These are phyloP conservation scores for Lepus timidus DNA, from an alignment of 2,113 vertebrate genomes.

Conservation along the genomic window DNA sequence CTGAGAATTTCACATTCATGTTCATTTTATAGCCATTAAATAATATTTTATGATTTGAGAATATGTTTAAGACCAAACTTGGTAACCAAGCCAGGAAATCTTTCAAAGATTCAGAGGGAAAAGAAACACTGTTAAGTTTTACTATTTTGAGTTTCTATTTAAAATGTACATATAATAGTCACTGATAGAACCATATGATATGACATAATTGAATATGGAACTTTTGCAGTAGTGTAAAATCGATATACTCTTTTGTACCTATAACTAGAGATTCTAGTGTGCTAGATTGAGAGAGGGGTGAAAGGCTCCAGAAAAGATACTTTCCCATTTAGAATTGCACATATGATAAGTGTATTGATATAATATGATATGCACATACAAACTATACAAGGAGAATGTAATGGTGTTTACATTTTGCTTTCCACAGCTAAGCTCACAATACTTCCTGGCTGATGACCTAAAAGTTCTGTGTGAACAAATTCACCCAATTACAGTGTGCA, in stretches of 20 bases:
- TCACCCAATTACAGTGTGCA: not conserved
- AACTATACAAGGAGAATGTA: not conserved
- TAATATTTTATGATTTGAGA: conserved; percentile 23
- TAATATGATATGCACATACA: not conserved
- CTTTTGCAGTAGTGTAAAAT: not conserved
- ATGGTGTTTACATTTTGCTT: not conserved
- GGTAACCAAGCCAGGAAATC: not conserved
- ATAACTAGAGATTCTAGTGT: not conserved
- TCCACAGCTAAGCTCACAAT: not conserved
- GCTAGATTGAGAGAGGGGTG: not conserved
- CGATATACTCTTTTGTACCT: not conserved
- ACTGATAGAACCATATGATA: not conserved
- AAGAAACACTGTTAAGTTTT: not conserved
- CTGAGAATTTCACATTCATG: not conserved
- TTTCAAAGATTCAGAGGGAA: conserved; percentile 1
- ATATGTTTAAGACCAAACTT: not conserved
- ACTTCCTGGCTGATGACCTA: not conserved
- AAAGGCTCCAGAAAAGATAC: not conserved
- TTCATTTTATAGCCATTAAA: conserved; percentile 5
- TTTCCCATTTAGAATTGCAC: not conserved
- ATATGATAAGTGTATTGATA: not conserved
- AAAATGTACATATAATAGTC: not conserved
- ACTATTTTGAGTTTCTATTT: not conserved
- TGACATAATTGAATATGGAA: not conserved
- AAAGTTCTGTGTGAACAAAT: not conserved